A percentile compares a stretch with the other conserved stretches of the same genome.
phyloP scores from a whole-genome alignment of 2,113 vertebrate species.

The Australoheros scitulus region DNA sequence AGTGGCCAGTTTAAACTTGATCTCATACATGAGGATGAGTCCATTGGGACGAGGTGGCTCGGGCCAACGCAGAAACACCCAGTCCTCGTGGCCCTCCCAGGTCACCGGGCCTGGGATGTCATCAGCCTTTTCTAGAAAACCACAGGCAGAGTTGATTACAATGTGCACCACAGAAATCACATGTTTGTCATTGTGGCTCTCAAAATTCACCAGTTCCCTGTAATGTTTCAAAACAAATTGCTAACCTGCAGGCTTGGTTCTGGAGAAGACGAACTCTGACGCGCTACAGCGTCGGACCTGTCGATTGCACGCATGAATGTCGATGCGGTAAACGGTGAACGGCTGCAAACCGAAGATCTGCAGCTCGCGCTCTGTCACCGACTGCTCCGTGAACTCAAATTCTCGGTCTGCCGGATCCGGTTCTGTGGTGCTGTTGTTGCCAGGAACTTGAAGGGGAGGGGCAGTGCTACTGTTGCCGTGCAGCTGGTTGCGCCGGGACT shows the following conservation, averaged over 20 bases:
- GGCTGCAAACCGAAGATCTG: constrained; percentile 89
- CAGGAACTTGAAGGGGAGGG: constrained; percentile 37
- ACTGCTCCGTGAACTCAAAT: constrained; percentile 86
- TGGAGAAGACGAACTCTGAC: constrained; percentile 93
- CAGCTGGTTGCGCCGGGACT: constrained; percentile 49
- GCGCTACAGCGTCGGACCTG: constrained; percentile 93
- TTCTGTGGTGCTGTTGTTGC: constrained; percentile 75
- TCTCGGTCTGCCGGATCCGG: constrained; percentile 79
- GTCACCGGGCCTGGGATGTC: constrained; percentile 89
- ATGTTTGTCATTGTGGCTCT: neutral
- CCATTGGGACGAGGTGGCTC: constrained; percentile 91
- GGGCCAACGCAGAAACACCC: constrained; percentile 89
- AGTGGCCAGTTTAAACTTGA: constrained; percentile 87
- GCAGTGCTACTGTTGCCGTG: constrained; percentile 74
- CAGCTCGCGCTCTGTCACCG: constrained; percentile 86
- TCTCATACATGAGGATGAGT: constrained; percentile 95
- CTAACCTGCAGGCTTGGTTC: constrained; percentile 95
- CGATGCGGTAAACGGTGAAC: constrained; percentile 95
- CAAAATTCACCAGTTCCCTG: neutral
- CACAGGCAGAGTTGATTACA: constrained; percentile 3
- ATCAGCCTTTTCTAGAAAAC: constrained; percentile 88
- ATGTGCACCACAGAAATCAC: neutral
- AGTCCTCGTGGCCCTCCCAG: constrained; percentile 87
- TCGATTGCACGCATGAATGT: constrained; percentile 95
- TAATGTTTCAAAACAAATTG: neutral